Conservation (phyloP, 2,888 invertebrate genomes). For the Meloe dianella region DNA sequence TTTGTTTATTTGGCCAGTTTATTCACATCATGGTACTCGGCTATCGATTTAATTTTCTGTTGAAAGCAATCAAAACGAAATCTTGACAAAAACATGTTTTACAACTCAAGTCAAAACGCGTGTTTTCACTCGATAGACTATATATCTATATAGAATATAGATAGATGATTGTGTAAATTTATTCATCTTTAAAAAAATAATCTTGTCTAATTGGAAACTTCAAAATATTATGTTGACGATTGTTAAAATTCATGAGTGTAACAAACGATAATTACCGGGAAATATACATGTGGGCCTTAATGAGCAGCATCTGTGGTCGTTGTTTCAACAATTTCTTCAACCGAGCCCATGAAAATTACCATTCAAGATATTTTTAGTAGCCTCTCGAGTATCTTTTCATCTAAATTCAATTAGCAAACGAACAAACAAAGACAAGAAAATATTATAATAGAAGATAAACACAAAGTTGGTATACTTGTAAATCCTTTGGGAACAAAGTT, state of each 20-base stretch:
- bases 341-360: background rate
- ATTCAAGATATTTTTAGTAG: slow-evolving; percentile 7
- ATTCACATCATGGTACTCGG: background rate
- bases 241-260: slow-evolving; percentile 10
- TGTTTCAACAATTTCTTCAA: background rate
- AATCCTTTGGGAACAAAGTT: background rate
- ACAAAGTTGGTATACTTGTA: background rate
- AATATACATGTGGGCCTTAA: slow-evolving; percentile 12
- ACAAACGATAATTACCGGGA: slow-evolving; percentile 8
- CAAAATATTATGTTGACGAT: background rate
- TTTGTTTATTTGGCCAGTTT: slow-evolving; percentile 4
- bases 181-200: background rate
- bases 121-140: background rate
- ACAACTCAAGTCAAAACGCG: background rate
- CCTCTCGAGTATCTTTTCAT: slow-evolving; percentile 9
- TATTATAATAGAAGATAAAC: background rate
- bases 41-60: background rate
- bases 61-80: slow-evolving; percentile 1
- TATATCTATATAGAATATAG: background rate
- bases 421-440: background rate
- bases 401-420: slow-evolving; percentile 8
- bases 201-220: slow-evolving; percentile 6
- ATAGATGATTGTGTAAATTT: background rate
- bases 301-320: slow-evolving; percentile 6
- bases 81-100: background rate